Evolutionary conservation across 2,113 vertebrate species (phyloP).

Genomic region (Mirza zaza): DNA sequence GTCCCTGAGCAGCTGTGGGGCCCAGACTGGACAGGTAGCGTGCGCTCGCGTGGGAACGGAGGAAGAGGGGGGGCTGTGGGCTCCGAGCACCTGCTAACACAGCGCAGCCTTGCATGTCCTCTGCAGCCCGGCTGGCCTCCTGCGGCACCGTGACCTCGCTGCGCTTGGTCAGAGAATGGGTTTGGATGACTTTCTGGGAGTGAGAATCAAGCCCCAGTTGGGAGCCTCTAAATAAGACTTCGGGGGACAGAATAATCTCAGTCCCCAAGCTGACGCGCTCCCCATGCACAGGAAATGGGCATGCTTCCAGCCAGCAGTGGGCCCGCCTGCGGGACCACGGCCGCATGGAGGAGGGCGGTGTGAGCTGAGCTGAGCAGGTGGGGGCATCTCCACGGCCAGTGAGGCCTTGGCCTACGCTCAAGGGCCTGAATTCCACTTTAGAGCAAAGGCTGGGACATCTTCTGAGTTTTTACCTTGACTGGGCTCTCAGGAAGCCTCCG

Average conservation of each 20-base stretch:
- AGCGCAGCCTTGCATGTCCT: too few species aligned
- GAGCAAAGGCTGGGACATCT: background rate
- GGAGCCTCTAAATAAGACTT: background rate
- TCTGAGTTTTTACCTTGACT: background rate
- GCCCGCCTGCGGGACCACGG: background rate
- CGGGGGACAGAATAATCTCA: background rate
- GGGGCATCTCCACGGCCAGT: background rate
- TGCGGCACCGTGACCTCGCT: background rate
- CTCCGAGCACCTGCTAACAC: too few species aligned
- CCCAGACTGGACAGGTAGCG: fast-evolving
- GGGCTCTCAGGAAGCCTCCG: background rate
- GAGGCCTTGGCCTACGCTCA: background rate
- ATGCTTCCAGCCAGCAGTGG: background rate
- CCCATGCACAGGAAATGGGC: background rate
- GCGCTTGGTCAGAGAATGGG: background rate
- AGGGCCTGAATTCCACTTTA: background rate
- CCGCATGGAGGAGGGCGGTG: background rate
- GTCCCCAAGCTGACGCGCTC: background rate
- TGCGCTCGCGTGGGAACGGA: background rate
- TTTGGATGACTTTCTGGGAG: background rate
- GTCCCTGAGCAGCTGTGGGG: background rate
- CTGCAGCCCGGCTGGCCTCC: background rate
- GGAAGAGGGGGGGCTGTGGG: background rate
- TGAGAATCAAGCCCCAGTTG: background rate
- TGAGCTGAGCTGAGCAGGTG: background rate